Percentiles rank a stretch among this genome's conserved stretches.
Evolutionary conservation across 2,113 vertebrate species (phyloP).

Genomic region (Danionella cerebrum): DNA sequence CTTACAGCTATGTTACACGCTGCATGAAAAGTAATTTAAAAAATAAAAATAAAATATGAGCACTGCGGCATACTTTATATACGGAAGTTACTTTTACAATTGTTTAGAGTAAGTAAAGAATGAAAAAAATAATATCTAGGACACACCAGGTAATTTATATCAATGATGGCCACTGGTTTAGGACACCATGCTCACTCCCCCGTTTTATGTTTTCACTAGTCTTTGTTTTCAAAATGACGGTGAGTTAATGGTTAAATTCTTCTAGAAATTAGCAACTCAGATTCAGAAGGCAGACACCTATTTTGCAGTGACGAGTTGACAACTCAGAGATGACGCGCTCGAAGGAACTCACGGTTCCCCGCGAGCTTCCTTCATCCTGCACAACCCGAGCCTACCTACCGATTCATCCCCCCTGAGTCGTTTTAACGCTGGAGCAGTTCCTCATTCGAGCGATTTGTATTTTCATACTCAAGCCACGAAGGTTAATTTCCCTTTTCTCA

Average conservation of each 20-base stretch:
- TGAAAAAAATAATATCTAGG: no score
- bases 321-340: background rate
- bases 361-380: background rate
- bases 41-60: no score
- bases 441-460: background rate
- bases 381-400: background rate
- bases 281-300: background rate
- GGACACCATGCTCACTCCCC: no score
- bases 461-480: no score
- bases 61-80: no score
- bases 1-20: no score
- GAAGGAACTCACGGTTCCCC: background rate
- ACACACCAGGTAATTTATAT: no score
- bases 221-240: background rate
- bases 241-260: background rate
- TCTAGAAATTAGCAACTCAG: background rate
- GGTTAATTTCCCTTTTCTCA: constrained; percentile 32
- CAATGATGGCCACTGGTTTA: no score
- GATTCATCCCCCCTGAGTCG: background rate
- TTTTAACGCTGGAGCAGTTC: background rate
- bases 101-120: no score
- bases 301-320: background rate
- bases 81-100: no score
- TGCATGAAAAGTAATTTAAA: no score
- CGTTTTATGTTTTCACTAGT: no score